Conservation (phyloP, 1,140 invertebrate species). For the Cotesia typhae region DNA sequence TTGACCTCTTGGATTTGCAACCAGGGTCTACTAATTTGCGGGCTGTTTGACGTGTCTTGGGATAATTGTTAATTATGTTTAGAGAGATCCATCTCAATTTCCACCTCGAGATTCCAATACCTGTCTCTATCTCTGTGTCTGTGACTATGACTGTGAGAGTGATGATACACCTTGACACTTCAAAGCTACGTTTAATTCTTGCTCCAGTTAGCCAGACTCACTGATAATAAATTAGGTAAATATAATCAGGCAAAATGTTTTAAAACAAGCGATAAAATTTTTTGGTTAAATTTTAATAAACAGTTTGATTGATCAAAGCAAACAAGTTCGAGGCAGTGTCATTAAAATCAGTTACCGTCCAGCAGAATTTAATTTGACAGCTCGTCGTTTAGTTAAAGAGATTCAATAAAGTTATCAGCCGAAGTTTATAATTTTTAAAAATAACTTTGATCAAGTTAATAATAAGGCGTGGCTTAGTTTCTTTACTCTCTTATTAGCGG, state of each 20-base stretch:
- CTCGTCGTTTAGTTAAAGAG: too few relatives aligned
- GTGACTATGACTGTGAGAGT: too few relatives aligned
- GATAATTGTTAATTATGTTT: conserved; percentile 45
- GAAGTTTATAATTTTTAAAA: too few relatives aligned
- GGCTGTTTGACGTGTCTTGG: conserved; percentile 43
- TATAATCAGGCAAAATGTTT: conserved; percentile 37
- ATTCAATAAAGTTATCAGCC: too few relatives aligned
- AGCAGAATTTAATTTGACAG: too few relatives aligned
- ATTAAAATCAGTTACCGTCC: too few relatives aligned
- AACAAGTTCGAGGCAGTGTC: too few relatives aligned
- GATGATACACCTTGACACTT: conserved; percentile 38
- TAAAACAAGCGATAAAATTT: too few relatives aligned
- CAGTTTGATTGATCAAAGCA: too few relatives aligned
- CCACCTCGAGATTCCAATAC: conserved; percentile 35
- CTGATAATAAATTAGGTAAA: conserved; percentile 51
- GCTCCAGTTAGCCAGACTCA: conserved; percentile 26
- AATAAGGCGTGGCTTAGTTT: conserved; percentile 1
- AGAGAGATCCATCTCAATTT: conserved; percentile 29
- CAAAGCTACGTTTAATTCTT: conserved; percentile 49
- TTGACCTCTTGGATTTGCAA: conserved; percentile 10
- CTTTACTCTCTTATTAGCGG: conserved; percentile 18
- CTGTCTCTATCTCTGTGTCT: not conserved
- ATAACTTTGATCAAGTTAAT: not conserved
- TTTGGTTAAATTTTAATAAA: too few relatives aligned
- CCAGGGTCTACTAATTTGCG: conserved; percentile 41